Evolutionary conservation across 2,888 invertebrate genomes (phyloP), one percentile per base, ranked within the genome.

Genomic region (Lithophane leautieri): DNA sequence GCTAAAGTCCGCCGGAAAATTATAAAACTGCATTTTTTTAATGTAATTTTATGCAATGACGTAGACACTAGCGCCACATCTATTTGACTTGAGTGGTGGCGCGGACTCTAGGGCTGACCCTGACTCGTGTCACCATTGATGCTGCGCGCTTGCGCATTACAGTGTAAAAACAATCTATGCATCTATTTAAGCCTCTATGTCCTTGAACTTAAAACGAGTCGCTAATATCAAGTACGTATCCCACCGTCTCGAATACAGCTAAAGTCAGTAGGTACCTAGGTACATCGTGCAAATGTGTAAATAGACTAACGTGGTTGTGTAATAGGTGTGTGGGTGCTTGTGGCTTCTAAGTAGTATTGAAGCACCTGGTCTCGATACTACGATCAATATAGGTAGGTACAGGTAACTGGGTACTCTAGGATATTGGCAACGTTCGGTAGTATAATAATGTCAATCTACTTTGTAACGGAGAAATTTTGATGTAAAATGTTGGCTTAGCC

Each of bases 301-400:
- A 52, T 62, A 34, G 47, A 54, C n/a, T 34, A 54, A 25, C 50
- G 54, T 44, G 47, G 44, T 56, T 34, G 12, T 44, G 50, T 50
- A 62, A 40, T 56, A 66, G 25, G 14, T 19, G 16, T 40, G 42
- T 47, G 34, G 34, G 63, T 79, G 19, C 28, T 83, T 73, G 50
- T 28, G 68, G 83, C 50, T 65, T 56, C 60, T 69, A 83, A 72
- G 28, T 68, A 50, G 73, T 40, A 69, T 73, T 61, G 56, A 50
- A 63, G n/a, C 81, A 83, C 79, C 81, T 81, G 81, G 34, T 54
- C 42, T 52, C 65, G n/a, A 62, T 67, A 47, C 12, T 0, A n/a
- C 56, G 25, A 66, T 61, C 68, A 58, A 73, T 79, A 65, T 44
- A 4, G 11, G 16, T 63, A 40, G 7, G 11, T 56, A 22, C 12